phyloP scores from a whole-genome alignment of 2,113 vertebrate species.

The Haemorhous mexicanus region DNA sequence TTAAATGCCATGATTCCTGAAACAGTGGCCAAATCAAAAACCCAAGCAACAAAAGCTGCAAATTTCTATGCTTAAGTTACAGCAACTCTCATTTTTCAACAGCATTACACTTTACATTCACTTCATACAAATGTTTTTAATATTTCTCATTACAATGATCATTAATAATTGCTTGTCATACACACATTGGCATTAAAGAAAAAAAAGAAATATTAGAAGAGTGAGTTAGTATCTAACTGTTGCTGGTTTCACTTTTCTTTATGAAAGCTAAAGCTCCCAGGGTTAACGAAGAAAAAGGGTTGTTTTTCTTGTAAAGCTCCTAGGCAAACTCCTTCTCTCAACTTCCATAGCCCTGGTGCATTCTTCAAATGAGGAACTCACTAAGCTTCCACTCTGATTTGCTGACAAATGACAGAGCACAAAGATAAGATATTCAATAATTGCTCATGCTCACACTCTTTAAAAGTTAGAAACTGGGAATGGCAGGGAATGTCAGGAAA shows the following conservation, averaged over 20 bases:
- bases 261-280: neutral
- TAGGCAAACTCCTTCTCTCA: neutral
- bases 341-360: neutral
- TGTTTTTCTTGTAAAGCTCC: neutral
- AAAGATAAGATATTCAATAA: neutral
- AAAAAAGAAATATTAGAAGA: neutral
- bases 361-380: neutral
- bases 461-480: neutral
- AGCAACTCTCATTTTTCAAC: neutral
- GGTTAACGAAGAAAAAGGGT: neutral
- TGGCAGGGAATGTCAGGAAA: neutral
- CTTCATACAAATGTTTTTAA: neutral
- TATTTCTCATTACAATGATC: neutral
- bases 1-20: neutral
- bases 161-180: neutral
- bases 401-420: neutral
- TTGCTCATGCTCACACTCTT: neutral
- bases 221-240: neutral
- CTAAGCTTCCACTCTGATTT: neutral
- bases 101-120: neutral
- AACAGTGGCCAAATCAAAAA: neutral
- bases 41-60: neutral
- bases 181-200: neutral
- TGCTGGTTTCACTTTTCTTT: neutral
- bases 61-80: neutral